A percentile compares a stretch with the other conserved stretches of the same genome.
Conservation (phyloP, 2,113 vertebrate genomes). For the Platichthys stellatus region DNA sequence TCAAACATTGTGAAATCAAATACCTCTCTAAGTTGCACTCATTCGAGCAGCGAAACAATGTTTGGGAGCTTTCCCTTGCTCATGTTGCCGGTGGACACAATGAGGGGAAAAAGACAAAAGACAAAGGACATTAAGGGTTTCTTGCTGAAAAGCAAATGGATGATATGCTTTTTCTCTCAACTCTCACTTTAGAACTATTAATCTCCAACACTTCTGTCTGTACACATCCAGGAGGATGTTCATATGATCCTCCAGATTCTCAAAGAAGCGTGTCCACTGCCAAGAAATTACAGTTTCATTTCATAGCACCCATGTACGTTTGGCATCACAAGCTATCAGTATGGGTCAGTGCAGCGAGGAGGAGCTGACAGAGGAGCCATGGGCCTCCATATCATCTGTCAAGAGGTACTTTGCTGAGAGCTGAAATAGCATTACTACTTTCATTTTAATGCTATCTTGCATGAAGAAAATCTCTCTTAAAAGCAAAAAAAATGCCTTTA, state of each 20-base stretch:
- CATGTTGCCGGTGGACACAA: slow-evolving; percentile 3
- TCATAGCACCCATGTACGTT: slow-evolving; percentile 31
- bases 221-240: background rate
- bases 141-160: slow-evolving; percentile 28
- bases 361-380: slow-evolving; percentile 40
- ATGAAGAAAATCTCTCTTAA: too few species aligned
- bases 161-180: slow-evolving; percentile 27
- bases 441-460: too few species aligned
- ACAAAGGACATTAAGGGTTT: slow-evolving; percentile 35
- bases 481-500: too few species aligned
- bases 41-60: slow-evolving; percentile 60
- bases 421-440: slow-evolving; percentile 25
- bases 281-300: slow-evolving; percentile 41
- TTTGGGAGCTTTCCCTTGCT: slow-evolving; percentile 42
- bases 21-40: slow-evolving; percentile 60
- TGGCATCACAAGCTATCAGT: slow-evolving; percentile 22
- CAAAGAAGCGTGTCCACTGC: slow-evolving; percentile 25
- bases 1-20: slow-evolving; percentile 73
- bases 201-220: slow-evolving; percentile 14
- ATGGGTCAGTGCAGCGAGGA: slow-evolving; percentile 21
- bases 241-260: slow-evolving; percentile 8
- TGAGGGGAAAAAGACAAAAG: slow-evolving; percentile 28
- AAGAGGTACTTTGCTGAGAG: slow-evolving; percentile 35
- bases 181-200: slow-evolving; percentile 20
- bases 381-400: slow-evolving; percentile 40